Evolutionary conservation across 2,113 vertebrate species (phyloP), one percentile per base, ranked within the genome.

Genomic region (Pelecanus crispus): DNA sequence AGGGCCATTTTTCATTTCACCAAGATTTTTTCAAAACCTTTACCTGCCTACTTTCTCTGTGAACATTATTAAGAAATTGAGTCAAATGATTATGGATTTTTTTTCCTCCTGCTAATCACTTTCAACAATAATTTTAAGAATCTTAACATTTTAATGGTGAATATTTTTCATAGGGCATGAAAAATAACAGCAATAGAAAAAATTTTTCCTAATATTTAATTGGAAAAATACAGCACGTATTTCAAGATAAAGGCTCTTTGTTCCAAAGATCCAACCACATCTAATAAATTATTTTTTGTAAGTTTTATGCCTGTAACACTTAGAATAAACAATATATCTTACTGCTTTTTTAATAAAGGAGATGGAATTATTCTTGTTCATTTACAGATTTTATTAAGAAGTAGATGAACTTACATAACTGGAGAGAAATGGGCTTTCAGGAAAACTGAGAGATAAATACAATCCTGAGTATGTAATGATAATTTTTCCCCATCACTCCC

Each of bases 271-370:
- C 38, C 14, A 74, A 18, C 9, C 11, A 55, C 25, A 55, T 86
- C 53, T 70, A 95, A 52, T 66, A 81, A 92, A 74, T 78, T 56
- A 79, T 92, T 87, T 95, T 89, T 71, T 49, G 89, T 72, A 75
- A 93, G 29, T 70, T 68, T 88, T 67, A 67, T 75, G 78, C 56
- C 77, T 94, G 49, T 36, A 87, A 83, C 45, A 71, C 40, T 92
- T 73, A 85, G 88, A 91, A 95, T 80, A 94, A 95, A 91, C 9
- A 4, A 84, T 86, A 66, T 61, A 29, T 85, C 50, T 90, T 74
- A 52, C 18, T 86, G 58, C 29, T 92, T 96, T 97, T 95, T 92
- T 61, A 92, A 93, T 79, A 93, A 96, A 95, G 75, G 53, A 63
- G 52, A 88, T 52, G 26, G 34, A 73, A 67, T 83, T 91, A 86